Percentiles rank a stretch among this genome's conserved stretches.
Conservation (phyloP, 2,888 invertebrate genomes). For the Seira sanloemensis region DNA sequence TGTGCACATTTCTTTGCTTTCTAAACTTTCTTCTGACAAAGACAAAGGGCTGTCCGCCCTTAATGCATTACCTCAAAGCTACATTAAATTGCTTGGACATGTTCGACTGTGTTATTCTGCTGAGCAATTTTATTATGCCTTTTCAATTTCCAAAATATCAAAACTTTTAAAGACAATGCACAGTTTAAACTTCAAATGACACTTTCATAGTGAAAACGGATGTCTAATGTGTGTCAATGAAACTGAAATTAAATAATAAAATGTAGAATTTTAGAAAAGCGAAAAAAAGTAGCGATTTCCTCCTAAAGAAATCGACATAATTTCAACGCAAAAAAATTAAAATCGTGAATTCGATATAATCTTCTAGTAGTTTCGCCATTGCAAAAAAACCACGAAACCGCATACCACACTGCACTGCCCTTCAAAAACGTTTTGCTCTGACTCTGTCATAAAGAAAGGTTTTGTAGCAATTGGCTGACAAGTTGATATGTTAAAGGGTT, state of each 20-base stretch:
- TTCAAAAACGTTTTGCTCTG: not conserved
- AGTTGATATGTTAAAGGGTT: constrained; percentile 23
- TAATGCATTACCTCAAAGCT: no score
- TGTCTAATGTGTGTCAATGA: no score
- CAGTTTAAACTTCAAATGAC: no score
- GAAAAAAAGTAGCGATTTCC: not conserved
- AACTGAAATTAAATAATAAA: constrained; percentile 19
- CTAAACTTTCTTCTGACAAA: no score
- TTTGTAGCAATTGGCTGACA: not conserved
- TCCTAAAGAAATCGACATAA: not conserved
- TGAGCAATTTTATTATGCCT: no score
- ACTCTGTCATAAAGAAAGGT: not conserved
- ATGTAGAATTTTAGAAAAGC: not conserved
- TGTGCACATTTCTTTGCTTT: no score
- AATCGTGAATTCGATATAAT: constrained; percentile 25
- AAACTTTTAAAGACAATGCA: no score
- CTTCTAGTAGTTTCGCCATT: not conserved
- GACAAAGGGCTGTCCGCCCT: no score
- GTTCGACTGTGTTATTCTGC: no score
- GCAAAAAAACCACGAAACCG: not conserved
- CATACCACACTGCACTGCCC: constrained; percentile 28
- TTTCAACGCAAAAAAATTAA: not conserved
- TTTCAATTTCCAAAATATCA: no score
- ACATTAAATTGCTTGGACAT: no score
- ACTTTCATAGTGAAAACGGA: no score